Conservation (phyloP, 2,797 vertebrate genomes). For the Leptatherina wallacei region DNA sequence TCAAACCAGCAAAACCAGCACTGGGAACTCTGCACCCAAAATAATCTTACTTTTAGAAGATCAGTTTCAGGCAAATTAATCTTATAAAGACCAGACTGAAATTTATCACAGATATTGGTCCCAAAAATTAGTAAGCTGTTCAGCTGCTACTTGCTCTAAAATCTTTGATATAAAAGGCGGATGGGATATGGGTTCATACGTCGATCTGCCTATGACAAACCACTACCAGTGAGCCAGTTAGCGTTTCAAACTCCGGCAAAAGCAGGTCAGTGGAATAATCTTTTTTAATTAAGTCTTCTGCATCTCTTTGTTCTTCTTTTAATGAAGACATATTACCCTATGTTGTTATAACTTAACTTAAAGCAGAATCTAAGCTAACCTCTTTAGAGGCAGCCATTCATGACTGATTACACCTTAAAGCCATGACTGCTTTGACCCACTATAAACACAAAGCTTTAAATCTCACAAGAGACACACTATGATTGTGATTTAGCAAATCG, state of each 20-base stretch:
- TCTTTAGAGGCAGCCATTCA: background rate
- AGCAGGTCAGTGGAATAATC: background rate
- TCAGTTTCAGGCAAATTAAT: no score
- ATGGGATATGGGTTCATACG: slow-evolving; percentile 35
- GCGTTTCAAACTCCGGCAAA: background rate
- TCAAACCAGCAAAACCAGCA: no score
- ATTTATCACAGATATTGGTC: no score
- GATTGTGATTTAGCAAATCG: background rate
- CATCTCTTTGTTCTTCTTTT: background rate
- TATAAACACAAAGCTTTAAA: background rate
- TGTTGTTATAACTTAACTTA: background rate
- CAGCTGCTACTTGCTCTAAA: no score
- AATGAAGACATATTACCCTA: background rate
- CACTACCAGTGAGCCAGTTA: background rate
- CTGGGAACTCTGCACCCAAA: no score
- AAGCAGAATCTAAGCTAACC: background rate
- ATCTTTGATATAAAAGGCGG: no score
- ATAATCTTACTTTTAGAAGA: no score
- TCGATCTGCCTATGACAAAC: slow-evolving; percentile 54
- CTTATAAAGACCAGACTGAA: no score
- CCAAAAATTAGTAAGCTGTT: no score
- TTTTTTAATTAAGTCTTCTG: background rate
- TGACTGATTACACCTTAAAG: background rate
- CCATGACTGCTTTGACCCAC: background rate
- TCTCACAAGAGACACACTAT: background rate